A percentile compares a stretch with the other conserved stretches of the same genome.
Evolutionary conservation across 2,797 vertebrate genomes (phyloP).

Genomic region (Xiphophorus birchmanni): DNA sequence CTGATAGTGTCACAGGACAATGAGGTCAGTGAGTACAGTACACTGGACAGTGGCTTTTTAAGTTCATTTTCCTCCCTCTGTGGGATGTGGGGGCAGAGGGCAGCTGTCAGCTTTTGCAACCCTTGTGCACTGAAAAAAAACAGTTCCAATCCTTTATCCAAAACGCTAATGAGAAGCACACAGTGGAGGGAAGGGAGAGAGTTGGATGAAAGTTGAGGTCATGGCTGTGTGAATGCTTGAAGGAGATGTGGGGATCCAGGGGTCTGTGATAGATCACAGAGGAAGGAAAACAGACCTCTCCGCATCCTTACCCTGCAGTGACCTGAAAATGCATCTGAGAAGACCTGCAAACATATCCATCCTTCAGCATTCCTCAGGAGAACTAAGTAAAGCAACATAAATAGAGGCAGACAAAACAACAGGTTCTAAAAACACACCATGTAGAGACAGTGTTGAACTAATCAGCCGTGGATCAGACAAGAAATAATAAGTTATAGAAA

Average conservation of each 20-base stretch:
- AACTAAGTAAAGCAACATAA: constrained; percentile 25
- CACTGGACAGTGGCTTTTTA: constrained; percentile 33
- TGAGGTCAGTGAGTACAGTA: constrained; percentile 43
- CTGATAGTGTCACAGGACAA: constrained; percentile 26
- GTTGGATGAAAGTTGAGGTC: constrained; percentile 21
- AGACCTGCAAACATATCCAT: constrained; percentile 28
- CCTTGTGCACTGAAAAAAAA: constrained; percentile 55
- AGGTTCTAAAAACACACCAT: constrained; percentile 5
- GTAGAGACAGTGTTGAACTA: constrained; percentile 36
- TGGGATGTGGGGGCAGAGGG: constrained; percentile 52
- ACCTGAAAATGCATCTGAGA: constrained; percentile 55
- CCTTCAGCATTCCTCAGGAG: constrained; percentile 42
- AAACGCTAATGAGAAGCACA: constrained; percentile 68
- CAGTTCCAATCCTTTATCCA: constrained; percentile 55
- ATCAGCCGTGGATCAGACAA: constrained; percentile 21
- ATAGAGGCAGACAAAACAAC: constrained; percentile 14
- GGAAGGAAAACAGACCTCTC: constrained; percentile 39
- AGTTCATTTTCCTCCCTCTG: constrained; percentile 36
- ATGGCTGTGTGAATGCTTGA: not conserved
- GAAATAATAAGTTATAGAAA: constrained; percentile 8
- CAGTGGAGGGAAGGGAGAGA: constrained; percentile 25
- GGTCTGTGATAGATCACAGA: constrained; percentile 54
- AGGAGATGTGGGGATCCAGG: not conserved
- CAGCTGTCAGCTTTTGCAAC: constrained; percentile 64
- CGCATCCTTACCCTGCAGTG: constrained; percentile 37